Conservation (phyloP, 2,797 vertebrate genomes). For the Danionella dracula region DNA sequence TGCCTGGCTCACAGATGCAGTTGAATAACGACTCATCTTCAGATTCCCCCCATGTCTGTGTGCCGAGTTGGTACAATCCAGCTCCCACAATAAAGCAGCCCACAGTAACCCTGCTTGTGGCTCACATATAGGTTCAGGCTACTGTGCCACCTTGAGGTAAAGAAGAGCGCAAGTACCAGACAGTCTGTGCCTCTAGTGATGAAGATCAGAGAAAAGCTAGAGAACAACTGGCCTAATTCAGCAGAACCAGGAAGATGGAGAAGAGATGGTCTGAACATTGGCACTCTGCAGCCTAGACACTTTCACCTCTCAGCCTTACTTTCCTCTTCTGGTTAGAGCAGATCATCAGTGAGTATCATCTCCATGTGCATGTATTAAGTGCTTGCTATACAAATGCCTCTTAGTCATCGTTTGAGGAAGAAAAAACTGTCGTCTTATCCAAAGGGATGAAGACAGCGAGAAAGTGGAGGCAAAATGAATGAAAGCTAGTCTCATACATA, state of each 20-base stretch:
- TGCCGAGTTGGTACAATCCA: conserved; percentile 85
- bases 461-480: conserved; percentile 5
- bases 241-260: conserved; percentile 32
- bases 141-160: conserved; percentile 51
- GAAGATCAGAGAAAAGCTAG: conserved; percentile 63
- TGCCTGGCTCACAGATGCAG: conserved; percentile 50
- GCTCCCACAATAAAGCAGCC: conserved; percentile 95
- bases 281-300: conserved; percentile 34
- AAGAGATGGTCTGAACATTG: background rate
- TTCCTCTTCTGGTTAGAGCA: conserved; percentile 46
- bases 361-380: conserved; percentile 12
- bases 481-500: conserved; percentile 49
- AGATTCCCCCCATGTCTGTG: conserved; percentile 66
- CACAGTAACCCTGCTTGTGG: conserved; percentile 88
- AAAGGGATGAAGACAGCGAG: conserved; percentile 21
- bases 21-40: conserved; percentile 69
- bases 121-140: conserved; percentile 79
- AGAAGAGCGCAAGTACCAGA: conserved; percentile 25
- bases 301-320: conserved; percentile 42
- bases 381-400: background rate
- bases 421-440: background rate
- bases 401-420: background rate
- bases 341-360: conserved; percentile 69
- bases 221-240: conserved; percentile 52
- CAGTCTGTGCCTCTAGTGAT: conserved; percentile 48